Evolutionary conservation across 2,113 vertebrate species (phyloP).

Genomic region (Synodontis membranacea): DNA sequence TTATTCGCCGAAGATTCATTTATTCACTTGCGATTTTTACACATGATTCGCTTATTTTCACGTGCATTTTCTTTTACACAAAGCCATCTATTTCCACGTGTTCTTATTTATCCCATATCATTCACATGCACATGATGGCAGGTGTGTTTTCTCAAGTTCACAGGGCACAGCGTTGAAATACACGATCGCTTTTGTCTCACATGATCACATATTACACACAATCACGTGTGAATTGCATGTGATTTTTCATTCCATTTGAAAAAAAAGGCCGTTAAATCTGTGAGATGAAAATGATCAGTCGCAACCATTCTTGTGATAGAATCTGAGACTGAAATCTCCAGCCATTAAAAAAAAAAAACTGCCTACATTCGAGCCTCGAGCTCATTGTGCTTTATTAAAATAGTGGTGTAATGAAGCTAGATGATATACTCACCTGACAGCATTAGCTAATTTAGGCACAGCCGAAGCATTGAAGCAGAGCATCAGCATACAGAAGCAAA

Average conservation of each 20-base stretch:
- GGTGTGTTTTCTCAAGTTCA: background rate
- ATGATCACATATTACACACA: background rate
- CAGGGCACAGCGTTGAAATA: background rate
- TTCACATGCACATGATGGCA: background rate
- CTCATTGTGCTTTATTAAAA: conserved; percentile 16
- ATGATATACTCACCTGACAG: conserved; percentile 22
- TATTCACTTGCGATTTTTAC: background rate
- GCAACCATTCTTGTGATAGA: background rate
- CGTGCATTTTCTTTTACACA: background rate
- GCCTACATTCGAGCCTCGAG: background rate
- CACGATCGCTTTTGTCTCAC: background rate
- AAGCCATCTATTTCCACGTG: background rate
- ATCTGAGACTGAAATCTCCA: background rate
- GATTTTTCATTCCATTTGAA: background rate
- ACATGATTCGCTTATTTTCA: background rate
- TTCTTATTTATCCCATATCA: background rate
- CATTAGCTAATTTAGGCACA: conserved; percentile 10
- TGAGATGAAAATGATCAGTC: background rate
- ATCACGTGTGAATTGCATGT: background rate
- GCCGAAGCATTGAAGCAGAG: conserved; percentile 30
- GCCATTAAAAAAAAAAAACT: conserved; percentile 5
- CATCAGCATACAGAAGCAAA: conserved; percentile 34
- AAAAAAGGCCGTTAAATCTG: background rate
- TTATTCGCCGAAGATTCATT: background rate
- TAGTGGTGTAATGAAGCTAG: conserved; percentile 10